Conservation (phyloP, 2,113 vertebrate genomes). For the Petroica traversi region DNA sequence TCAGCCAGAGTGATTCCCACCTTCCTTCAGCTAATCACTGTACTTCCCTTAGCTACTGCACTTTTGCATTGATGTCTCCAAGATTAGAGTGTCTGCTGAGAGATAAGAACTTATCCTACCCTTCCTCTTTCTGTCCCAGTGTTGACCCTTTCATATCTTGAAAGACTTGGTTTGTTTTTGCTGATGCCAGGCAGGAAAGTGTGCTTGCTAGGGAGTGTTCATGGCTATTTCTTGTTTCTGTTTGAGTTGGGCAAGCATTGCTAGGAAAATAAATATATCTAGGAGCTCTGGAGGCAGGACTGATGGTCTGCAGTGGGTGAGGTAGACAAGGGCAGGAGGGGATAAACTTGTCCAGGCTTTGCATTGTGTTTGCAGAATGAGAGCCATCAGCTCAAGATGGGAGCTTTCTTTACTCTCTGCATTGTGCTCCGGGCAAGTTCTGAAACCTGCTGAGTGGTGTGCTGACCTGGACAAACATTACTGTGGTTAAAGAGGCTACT, state of each 20-base stretch:
- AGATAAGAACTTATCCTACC: neutral
- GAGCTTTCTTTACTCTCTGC: neutral
- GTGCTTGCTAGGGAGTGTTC: neutral
- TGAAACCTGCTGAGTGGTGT: neutral
- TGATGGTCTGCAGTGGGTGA: neutral
- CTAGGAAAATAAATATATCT: neutral
- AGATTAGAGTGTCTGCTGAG: neutral
- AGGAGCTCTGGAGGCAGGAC: neutral
- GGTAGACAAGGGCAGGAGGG: accelerated
- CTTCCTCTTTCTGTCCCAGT: neutral
- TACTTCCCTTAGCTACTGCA: neutral
- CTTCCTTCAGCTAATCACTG: neutral
- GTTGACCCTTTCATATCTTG: neutral
- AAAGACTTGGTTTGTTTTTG: neutral
- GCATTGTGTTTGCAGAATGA: neutral
- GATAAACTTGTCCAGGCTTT: neutral
- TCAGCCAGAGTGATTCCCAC: neutral
- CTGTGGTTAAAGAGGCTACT: neutral
- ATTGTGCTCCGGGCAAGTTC: neutral
- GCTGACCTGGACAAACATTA: conserved; percentile 9
- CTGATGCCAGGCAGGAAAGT: neutral
- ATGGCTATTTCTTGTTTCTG: neutral
- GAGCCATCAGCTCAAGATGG: neutral
- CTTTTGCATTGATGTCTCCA: neutral
- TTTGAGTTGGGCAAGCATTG: neutral